Evolutionary conservation across 2,113 vertebrate genomes (phyloP).

Genomic region (Neomonachus schauinslandi): DNA sequence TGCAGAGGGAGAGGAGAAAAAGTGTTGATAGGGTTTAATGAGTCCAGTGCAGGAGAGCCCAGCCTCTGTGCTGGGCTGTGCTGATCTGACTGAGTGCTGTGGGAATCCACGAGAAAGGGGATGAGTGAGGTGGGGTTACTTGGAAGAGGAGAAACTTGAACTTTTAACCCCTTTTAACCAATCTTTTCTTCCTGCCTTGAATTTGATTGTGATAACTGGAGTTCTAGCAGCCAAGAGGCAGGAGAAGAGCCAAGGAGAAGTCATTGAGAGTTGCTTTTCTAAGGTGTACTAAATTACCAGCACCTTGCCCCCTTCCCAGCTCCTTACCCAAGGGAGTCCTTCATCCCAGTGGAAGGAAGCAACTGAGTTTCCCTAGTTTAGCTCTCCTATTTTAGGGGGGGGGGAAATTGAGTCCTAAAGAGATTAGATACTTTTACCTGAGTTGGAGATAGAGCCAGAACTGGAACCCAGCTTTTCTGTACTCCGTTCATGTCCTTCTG

Average conservation of each 20-base stretch:
- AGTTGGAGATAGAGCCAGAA: constrained; percentile 28
- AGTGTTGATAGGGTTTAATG: not conserved
- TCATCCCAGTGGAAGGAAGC: not conserved
- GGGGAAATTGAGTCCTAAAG: not conserved
- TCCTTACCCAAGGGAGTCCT: not conserved
- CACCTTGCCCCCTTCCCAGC: not conserved
- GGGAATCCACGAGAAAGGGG: not conserved
- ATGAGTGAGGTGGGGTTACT: not conserved
- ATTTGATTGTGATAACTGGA: too few relatives aligned
- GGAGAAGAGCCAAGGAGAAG: not conserved
- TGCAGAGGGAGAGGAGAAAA: constrained; percentile 24
- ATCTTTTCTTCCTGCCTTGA: too few relatives aligned
- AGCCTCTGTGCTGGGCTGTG: not conserved
- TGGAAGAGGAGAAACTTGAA: not conserved
- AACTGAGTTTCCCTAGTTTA: not conserved
- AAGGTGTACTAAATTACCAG: not conserved
- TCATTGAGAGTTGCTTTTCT: constrained; percentile 17
- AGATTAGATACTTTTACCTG: constrained; percentile 1
- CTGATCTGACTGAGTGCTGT: not conserved
- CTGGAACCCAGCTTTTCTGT: constrained; percentile 28
- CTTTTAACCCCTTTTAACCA: not conserved
- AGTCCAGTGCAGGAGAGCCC: not conserved
- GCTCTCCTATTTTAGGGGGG: not conserved
- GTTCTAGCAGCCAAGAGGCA: not conserved
- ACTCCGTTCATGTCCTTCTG: not conserved